These are phyloP conservation scores for Cheilosia grossa DNA, from an alignment of 2,888 invertebrate genomes.

Conservation along the genomic window DNA sequence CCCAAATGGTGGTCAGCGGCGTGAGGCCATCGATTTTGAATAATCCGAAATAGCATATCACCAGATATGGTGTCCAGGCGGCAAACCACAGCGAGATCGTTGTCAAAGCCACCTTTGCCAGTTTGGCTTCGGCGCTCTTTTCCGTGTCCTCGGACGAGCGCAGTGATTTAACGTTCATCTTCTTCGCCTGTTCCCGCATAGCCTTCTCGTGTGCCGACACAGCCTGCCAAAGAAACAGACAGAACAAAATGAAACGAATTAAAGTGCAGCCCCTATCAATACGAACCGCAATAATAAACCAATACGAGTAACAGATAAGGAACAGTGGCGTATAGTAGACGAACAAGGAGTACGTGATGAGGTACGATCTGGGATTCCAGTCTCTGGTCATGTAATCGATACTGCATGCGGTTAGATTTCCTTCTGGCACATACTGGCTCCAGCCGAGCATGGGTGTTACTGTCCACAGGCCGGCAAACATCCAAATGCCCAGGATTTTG, in stretches of 20 bases:
- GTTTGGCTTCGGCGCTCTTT: constrained; percentile 84
- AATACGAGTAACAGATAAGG: constrained; percentile 85
- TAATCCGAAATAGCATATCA: constrained; percentile 91
- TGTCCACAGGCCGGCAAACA: constrained; percentile 84
- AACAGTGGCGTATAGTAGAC: constrained; percentile 84
- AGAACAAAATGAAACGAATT: constrained; percentile 12
- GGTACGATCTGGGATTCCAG: constrained; percentile 86
- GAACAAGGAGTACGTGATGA: constrained; percentile 84
- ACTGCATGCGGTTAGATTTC: constrained; percentile 96
- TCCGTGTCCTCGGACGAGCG: constrained; percentile 84
- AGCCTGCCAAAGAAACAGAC: constrained; percentile 82
- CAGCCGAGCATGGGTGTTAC: constrained; percentile 86
- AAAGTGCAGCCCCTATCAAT: constrained; percentile 12
- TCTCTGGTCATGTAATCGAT: constrained; percentile 92
- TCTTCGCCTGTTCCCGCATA: constrained; percentile 85
- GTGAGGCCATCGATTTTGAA: constrained; percentile 89
- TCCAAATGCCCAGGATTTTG: constrained; percentile 85
- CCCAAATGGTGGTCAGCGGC: constrained; percentile 91
- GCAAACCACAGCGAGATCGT: constrained; percentile 86
- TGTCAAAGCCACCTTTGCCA: constrained; percentile 85
- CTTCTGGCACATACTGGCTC: constrained; percentile 93
- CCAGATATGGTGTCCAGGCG: constrained; percentile 92
- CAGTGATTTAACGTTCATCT: constrained; percentile 86
- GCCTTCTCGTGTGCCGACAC: constrained; percentile 84
- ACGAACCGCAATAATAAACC: constrained; percentile 84